Percentiles rank a stretch among this genome's conserved stretches.
phyloP scores from a whole-genome alignment of 2,113 vertebrate species.

The Vireo altiloquus region DNA sequence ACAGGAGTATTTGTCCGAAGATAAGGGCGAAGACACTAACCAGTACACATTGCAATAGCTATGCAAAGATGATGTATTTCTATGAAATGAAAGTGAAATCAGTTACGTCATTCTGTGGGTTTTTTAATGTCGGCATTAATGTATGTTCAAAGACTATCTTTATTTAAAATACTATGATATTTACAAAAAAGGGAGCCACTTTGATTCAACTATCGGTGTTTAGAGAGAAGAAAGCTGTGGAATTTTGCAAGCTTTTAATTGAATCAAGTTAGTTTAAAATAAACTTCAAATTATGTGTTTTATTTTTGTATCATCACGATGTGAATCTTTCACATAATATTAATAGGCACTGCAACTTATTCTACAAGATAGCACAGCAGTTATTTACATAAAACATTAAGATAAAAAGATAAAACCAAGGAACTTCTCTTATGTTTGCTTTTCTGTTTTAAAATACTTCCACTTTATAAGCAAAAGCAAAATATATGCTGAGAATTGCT shows the following conservation, averaged over 20 bases:
- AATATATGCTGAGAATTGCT: neutral
- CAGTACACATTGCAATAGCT: neutral
- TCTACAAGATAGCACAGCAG: neutral
- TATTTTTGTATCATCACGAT: neutral
- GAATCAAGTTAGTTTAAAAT: neutral
- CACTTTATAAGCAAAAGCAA: neutral
- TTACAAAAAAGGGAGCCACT: neutral
- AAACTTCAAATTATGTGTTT: neutral
- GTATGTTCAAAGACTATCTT: neutral
- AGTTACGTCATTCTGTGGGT: neutral
- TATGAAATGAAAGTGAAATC: neutral
- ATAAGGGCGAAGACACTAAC: neutral
- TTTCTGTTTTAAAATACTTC: neutral
- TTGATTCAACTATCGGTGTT: neutral
- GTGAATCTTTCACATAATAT: neutral
- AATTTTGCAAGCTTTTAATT: neutral
- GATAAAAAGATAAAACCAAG: neutral
- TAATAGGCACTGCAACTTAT: neutral
- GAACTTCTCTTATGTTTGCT: neutral
- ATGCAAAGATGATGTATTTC: neutral
- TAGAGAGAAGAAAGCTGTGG: neutral
- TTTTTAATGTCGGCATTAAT: neutral
- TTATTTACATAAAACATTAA: neutral
- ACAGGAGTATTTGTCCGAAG: neutral
- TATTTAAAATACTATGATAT: neutral